Percentiles rank a stretch among this genome's conserved stretches.
These are phyloP conservation scores for Onychostruthus taczanowskii DNA, from an alignment of 2,113 vertebrate species.

Conservation along the genomic window DNA sequence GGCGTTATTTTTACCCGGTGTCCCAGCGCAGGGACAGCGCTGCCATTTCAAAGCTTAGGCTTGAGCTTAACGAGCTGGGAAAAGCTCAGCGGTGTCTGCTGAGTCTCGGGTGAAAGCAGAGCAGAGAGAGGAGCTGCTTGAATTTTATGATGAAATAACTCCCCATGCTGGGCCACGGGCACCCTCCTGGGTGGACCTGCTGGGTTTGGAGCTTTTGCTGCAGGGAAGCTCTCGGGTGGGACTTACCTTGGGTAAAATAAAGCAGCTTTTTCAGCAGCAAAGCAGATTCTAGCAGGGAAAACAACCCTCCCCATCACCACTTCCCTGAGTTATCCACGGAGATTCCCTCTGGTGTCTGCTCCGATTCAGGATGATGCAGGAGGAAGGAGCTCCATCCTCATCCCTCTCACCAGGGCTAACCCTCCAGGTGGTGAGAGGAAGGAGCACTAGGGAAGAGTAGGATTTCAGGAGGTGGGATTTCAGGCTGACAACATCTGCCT, in stretches of 20 bases:
- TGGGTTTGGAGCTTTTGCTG: neutral
- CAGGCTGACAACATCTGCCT: neutral
- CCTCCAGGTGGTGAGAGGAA: neutral
- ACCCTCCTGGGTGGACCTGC: neutral
- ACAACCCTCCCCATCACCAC: neutral
- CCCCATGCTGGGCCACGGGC: neutral
- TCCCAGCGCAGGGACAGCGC: neutral
- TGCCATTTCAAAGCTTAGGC: conserved; percentile 28
- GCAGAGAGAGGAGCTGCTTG: neutral
- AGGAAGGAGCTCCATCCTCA: neutral
- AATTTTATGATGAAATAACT: neutral
- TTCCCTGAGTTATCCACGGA: fast-evolving
- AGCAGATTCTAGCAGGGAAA: neutral
- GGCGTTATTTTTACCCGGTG: neutral
- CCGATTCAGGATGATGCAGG: neutral
- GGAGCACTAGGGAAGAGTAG: neutral
- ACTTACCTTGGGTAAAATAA: neutral
- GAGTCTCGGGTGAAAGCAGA: neutral
- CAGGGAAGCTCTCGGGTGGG: neutral
- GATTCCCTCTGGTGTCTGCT: neutral
- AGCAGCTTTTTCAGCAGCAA: neutral
- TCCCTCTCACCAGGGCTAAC: neutral
- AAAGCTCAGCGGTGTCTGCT: neutral
- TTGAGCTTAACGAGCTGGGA: neutral
- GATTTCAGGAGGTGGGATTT: neutral